Conservation (phyloP, 2,888 invertebrate species). For the Gibbula magus region DNA sequence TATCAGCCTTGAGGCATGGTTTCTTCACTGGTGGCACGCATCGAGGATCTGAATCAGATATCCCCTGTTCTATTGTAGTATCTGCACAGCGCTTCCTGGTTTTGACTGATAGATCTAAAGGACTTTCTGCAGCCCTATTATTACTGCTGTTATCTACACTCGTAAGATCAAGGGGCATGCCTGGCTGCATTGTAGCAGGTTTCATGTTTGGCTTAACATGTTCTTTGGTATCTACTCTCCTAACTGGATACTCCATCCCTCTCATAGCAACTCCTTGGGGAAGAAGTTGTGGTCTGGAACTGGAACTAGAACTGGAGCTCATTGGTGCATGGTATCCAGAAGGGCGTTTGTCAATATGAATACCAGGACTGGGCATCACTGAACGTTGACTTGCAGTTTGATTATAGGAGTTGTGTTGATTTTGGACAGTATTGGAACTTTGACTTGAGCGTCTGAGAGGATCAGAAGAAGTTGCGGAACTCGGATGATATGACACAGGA, state of each 20-base stretch:
- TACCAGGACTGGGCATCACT: not conserved
- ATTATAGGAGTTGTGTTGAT: not conserved
- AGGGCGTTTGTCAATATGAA: not conserved
- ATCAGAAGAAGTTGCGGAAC: not conserved
- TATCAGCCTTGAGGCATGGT: not conserved
- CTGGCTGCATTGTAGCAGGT: conserved; percentile 10
- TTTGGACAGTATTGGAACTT: not conserved
- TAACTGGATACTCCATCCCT: not conserved
- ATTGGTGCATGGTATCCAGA: not conserved
- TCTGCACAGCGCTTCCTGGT: conserved; percentile 35
- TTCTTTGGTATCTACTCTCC: not conserved
- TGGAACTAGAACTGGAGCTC: not conserved
- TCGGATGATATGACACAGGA: not conserved
- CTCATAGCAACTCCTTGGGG: not conserved
- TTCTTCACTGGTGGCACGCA: not conserved
- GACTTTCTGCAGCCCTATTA: conserved; percentile 22
- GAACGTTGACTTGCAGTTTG: not conserved
- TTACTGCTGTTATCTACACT: not conserved
- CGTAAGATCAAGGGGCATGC: conserved; percentile 30
- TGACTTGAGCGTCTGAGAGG: conserved; percentile 13
- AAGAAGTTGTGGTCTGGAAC: not conserved
- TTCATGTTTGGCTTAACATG: not conserved
- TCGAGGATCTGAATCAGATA: not conserved
- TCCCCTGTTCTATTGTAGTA: conserved; percentile 21
- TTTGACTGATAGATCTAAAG: conserved; percentile 35